A percentile compares a stretch with the other conserved stretches of the same genome.
These are phyloP conservation scores for Syritta pipiens DNA, from an alignment of 2,888 invertebrate species.

Conservation along the genomic window DNA sequence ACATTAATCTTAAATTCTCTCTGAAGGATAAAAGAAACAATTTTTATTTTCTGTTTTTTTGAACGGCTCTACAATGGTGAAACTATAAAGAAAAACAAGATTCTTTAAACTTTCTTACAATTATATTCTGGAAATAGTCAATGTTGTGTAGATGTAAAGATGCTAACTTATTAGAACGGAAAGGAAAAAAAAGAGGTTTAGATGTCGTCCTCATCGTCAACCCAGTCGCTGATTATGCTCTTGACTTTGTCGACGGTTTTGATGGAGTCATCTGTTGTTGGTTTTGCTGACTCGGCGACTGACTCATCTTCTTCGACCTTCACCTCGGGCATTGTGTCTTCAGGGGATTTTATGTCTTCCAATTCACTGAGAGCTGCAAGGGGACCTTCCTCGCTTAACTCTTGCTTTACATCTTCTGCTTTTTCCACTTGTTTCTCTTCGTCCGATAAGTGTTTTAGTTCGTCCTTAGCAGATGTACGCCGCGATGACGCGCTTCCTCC, in stretches of 20 bases:
- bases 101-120: neutral
- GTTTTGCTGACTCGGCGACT: constrained; percentile 51
- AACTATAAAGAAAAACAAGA: neutral
- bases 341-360: constrained; percentile 19
- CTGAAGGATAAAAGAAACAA: neutral
- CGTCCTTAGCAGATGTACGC: constrained; percentile 72
- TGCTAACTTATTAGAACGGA: neutral
- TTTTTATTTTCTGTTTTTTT: constrained; percentile 1
- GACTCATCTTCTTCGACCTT: constrained; percentile 34
- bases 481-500: neutral
- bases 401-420: neutral
- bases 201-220: constrained; percentile 77
- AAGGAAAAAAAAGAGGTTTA: constrained; percentile 10
- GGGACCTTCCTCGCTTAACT: constrained; percentile 20
- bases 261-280: constrained; percentile 9
- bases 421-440: constrained; percentile 1
- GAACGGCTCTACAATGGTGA: neutral
- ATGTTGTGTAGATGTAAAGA: neutral
- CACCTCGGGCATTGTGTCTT: constrained; percentile 69
- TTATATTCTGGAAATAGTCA: constrained; percentile 1
- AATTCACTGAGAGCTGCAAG: constrained; percentile 1
- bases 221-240: constrained; percentile 79
- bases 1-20: neutral
- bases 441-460: constrained; percentile 15
- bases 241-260: constrained; percentile 74